These are phyloP conservation scores for Hippocampus zosterae DNA, from an alignment of 2,113 vertebrate species.

Conservation along the genomic window DNA sequence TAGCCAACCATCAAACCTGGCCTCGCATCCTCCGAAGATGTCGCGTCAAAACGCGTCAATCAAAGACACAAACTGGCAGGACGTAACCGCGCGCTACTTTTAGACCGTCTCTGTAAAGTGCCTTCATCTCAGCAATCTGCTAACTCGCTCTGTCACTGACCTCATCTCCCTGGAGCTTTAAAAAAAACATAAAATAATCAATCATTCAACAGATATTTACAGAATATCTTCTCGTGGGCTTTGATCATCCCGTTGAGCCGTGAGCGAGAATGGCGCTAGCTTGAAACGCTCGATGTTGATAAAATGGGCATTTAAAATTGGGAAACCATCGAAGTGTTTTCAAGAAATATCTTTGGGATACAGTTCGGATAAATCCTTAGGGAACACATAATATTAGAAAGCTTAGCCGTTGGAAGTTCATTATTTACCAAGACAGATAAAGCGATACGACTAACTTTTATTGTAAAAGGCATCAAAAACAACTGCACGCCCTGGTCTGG, in stretches of 20 bases:
- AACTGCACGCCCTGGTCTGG: too few species aligned
- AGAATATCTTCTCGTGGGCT: not conserved
- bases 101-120: not conserved
- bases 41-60: not conserved
- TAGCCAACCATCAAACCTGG: slow-evolving; percentile 28
- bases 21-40: slow-evolving; percentile 24
- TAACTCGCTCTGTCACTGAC: not conserved
- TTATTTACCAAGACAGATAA: not conserved
- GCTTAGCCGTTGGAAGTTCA: too few species aligned
- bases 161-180: not conserved
- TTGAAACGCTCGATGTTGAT: not conserved
- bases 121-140: not conserved
- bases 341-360: not conserved
- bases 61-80: slow-evolving; percentile 14
- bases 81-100: slow-evolving; percentile 6
- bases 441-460: not conserved
- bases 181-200: not conserved
- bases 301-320: slow-evolving; percentile 14
- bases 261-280: not conserved
- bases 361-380: not conserved
- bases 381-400: not conserved
- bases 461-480: too few species aligned
- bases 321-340: slow-evolving; percentile 13
- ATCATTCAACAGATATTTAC: slow-evolving; percentile 5
- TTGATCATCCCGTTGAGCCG: not conserved